Conservation (phyloP, 2,888 invertebrate genomes). For the Noctua comes region DNA sequence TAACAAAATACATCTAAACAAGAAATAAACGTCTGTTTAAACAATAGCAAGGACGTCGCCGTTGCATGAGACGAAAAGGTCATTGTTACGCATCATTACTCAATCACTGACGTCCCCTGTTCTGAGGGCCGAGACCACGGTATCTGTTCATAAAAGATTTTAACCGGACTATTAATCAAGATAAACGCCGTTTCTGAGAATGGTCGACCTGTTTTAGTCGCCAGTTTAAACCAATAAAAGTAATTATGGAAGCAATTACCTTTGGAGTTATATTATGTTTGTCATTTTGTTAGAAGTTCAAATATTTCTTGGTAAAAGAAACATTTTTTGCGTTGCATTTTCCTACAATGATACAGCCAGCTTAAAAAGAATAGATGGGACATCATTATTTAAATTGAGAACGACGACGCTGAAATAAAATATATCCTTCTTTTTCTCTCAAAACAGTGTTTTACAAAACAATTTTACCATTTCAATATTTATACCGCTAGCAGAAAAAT, state of each 20-base stretch:
- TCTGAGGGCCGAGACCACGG: constrained; percentile 70
- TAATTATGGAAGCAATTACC: constrained; percentile 60
- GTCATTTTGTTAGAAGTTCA: constrained; percentile 29
- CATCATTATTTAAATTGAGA: constrained; percentile 35
- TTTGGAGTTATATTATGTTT: constrained; percentile 38
- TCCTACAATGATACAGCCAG: constrained; percentile 11
- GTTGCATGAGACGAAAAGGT: constrained; percentile 76
- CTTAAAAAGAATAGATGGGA: constrained; percentile 6
- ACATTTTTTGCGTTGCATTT: constrained; percentile 21
- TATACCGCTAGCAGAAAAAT: background rate
- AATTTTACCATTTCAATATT: constrained; percentile 8
- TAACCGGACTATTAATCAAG: constrained; percentile 68
- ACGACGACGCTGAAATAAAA: constrained; percentile 20
- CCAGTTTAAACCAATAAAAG: constrained; percentile 66
- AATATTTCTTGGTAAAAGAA: background rate
- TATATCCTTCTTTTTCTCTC: background rate
- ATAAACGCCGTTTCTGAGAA: constrained; percentile 59
- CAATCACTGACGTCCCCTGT: constrained; percentile 72
- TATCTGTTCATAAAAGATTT: constrained; percentile 64
- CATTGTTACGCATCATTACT: constrained; percentile 82
- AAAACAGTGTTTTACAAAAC: background rate
- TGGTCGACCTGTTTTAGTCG: constrained; percentile 55
- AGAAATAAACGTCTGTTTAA: constrained; percentile 70
- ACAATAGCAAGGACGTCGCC: constrained; percentile 73
- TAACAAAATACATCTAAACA: constrained; percentile 64